These are phyloP conservation scores for Diaprepes abbreviatus DNA, from an alignment of 2,888 invertebrate genomes.

Conservation along the genomic window DNA sequence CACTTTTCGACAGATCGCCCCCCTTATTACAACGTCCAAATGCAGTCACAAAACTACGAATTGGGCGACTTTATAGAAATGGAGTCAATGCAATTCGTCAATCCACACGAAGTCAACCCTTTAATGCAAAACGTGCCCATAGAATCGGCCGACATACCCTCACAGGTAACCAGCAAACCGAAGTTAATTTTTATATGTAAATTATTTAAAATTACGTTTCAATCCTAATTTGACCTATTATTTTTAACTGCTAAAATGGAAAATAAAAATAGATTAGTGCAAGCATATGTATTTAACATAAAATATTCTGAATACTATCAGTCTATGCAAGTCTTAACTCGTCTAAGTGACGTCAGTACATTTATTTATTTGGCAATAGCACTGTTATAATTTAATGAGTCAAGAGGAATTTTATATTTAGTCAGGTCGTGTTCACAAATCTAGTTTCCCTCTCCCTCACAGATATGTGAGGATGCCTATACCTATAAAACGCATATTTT, in stretches of 20 bases:
- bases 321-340: not conserved
- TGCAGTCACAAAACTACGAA: slow-evolving; percentile 47
- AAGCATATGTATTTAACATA: too few relatives aligned
- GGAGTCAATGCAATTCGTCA: slow-evolving; percentile 58
- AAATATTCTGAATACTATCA: too few relatives aligned
- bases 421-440: not conserved
- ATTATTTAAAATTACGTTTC: too few relatives aligned
- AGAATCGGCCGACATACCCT: not conserved
- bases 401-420: not conserved
- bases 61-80: slow-evolving; percentile 55
- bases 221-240: too few relatives aligned
- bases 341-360: not conserved
- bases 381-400: not conserved
- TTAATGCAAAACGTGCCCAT: slow-evolving; percentile 23
- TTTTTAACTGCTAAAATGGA: too few relatives aligned
- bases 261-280: too few relatives aligned
- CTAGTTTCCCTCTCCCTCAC: not conserved
- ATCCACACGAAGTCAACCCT: slow-evolving; percentile 61
- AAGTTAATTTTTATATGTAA: too few relatives aligned
- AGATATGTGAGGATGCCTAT: not conserved
- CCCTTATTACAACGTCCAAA: slow-evolving; percentile 30
- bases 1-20: slow-evolving; percentile 39
- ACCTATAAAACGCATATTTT: not conserved
- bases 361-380: not conserved
- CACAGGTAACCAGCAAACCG: slow-evolving; percentile 22